These are phyloP conservation scores for Lypha dubia DNA, from an alignment of 2,888 invertebrate genomes.

Conservation along the genomic window DNA sequence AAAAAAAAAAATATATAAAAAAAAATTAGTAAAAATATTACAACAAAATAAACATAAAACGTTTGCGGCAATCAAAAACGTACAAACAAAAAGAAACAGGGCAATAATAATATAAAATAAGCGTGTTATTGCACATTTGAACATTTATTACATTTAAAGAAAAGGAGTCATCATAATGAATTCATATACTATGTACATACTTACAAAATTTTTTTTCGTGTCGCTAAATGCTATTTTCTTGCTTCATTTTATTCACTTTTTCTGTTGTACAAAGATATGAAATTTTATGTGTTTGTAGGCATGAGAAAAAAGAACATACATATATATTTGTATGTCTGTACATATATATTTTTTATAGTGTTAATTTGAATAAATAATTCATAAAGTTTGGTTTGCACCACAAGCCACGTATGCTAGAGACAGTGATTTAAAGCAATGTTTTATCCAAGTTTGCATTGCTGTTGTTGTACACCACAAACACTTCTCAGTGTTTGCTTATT, in stretches of 20 bases:
- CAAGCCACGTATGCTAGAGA: neutral
- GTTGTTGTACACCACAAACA: too few species aligned
- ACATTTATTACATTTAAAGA: neutral
- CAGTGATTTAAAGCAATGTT: slow-evolving; percentile 7
- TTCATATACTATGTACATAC: slow-evolving; percentile 49
- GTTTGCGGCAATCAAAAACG: slow-evolving; percentile 56
- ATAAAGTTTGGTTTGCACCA: slow-evolving; percentile 18
- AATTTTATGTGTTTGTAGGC: slow-evolving; percentile 51
- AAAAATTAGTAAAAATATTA: neutral
- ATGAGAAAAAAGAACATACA: slow-evolving; percentile 6
- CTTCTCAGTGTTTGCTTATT: too few species aligned
- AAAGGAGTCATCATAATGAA: slow-evolving; percentile 35
- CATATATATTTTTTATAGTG: slow-evolving; percentile 47
- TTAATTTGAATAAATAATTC: slow-evolving; percentile 66
- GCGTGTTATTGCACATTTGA: slow-evolving; percentile 9
- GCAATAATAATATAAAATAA: slow-evolving; percentile 18
- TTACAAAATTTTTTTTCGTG: slow-evolving; percentile 25
- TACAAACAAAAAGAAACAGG: slow-evolving; percentile 6
- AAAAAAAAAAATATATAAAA: slow-evolving; percentile 25
- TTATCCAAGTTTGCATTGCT: neutral
- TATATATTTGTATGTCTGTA: neutral
- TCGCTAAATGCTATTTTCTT: neutral
- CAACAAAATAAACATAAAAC: slow-evolving; percentile 36
- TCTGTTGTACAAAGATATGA: slow-evolving; percentile 52
- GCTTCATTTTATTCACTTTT: slow-evolving; percentile 9